These are phyloP conservation scores for Ondatra zibethicus DNA, from an alignment of 2,113 vertebrate species.

Conservation along the genomic window DNA sequence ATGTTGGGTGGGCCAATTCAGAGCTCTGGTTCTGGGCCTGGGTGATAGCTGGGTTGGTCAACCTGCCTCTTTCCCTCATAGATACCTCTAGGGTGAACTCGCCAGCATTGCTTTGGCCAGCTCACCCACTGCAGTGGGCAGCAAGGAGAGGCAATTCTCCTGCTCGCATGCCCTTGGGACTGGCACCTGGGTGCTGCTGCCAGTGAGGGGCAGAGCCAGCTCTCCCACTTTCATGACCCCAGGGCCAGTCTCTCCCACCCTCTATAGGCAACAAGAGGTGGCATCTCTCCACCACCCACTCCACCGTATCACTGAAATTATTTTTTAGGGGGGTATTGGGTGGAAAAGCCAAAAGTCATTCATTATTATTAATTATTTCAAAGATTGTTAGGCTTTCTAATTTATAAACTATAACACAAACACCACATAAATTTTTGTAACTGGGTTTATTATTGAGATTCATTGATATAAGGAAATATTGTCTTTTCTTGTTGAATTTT, in stretches of 20 bases:
- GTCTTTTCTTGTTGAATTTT: background rate
- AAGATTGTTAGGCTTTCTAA: background rate
- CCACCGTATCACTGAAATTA: background rate
- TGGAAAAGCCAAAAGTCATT: background rate
- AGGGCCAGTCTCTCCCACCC: background rate
- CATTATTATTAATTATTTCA: background rate
- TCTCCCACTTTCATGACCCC: too few species aligned
- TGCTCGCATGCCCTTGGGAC: too few species aligned
- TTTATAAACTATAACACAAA: background rate
- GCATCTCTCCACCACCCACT: background rate
- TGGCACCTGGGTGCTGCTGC: too few species aligned
- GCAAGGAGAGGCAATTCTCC: too few species aligned
- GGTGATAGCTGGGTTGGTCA: too few species aligned
- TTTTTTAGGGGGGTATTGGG: background rate
- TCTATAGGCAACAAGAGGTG: background rate
- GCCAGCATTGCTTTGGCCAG: too few species aligned
- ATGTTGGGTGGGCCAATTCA: background rate
- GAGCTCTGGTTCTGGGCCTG: too few species aligned
- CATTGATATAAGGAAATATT: background rate
- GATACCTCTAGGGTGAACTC: too few species aligned
- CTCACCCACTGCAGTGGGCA: too few species aligned
- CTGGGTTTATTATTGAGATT: background rate
- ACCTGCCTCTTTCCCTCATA: too few species aligned
- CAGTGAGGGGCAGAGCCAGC: too few species aligned
- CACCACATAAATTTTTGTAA: background rate